phyloP scores from a whole-genome alignment of 64 coral and sea anemone species.

The Trachythela sp. region DNA sequence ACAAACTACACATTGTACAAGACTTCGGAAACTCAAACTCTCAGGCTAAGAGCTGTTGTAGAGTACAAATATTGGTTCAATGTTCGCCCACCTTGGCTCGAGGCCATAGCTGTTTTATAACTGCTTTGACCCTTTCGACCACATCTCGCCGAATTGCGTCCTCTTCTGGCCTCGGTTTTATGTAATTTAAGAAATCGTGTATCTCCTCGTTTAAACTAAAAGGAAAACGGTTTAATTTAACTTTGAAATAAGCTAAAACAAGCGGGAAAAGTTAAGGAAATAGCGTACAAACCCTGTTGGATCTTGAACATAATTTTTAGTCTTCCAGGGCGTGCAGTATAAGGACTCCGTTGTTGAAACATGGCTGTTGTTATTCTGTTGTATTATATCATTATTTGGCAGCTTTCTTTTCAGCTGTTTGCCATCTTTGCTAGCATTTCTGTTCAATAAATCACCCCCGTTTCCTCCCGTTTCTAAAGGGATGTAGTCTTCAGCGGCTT shows the following conservation, averaged over 20 bases:
- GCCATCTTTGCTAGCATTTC: neutral
- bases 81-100: neutral
- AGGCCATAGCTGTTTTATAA: slow-evolving; percentile 15
- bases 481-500: neutral
- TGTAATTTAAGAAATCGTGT: slow-evolving; percentile 16
- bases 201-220: slow-evolving; percentile 17
- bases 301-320: slow-evolving; percentile 2
- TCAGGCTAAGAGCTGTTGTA: too few relatives aligned
- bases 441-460: neutral
- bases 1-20: neutral
- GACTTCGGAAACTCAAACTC: neutral
- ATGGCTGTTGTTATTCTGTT: neutral
- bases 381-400: neutral
- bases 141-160: slow-evolving; percentile 1
- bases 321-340: neutral
- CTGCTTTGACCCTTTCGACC: neutral
- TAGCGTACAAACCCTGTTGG: neutral
- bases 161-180: slow-evolving; percentile 16
- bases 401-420: slow-evolving; percentile 11
- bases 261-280: neutral
- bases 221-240: neutral
- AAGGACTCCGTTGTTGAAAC: neutral
- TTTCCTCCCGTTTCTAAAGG: neutral
- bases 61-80: neutral
- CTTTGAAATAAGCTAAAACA: neutral